phyloP scores from a whole-genome alignment of 2,888 invertebrate genomes.

The Ornithoptera alexandrae region DNA sequence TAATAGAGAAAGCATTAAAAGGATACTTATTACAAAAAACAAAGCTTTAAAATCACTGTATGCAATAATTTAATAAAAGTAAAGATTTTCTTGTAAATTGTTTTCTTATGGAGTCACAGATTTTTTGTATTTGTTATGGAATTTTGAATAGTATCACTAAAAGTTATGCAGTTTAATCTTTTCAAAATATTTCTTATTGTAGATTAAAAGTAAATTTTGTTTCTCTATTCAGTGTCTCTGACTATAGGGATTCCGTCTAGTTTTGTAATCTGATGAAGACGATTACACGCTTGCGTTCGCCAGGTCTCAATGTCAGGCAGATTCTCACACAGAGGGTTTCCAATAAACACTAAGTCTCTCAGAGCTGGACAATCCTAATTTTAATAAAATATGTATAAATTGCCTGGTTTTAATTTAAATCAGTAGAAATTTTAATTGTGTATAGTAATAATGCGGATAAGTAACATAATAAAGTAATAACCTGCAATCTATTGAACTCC shows the following conservation, averaged over 20 bases:
- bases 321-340: constrained; percentile 87
- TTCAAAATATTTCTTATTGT: neutral
- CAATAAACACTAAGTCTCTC: constrained; percentile 89
- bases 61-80: too few species aligned
- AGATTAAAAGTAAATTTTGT: constrained; percentile 3
- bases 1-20: too few species aligned
- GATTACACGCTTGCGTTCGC: constrained; percentile 84
- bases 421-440: neutral
- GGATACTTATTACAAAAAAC: too few species aligned
- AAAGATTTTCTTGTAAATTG: too few species aligned
- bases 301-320: constrained; percentile 83
- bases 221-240: constrained; percentile 57
- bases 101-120: neutral
- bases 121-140: neutral
- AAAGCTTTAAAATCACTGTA: too few species aligned
- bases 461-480: constrained; percentile 32
- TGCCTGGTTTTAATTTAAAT: too few species aligned
- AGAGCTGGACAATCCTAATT: constrained; percentile 81
- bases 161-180: neutral
- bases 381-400: too few species aligned
- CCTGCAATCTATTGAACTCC: constrained; percentile 84
- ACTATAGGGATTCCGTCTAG: constrained; percentile 89
- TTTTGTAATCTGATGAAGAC: constrained; percentile 86
- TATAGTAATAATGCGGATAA: neutral
- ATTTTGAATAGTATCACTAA: neutral